Evolutionary conservation across 2,113 vertebrate genomes (phyloP).

Genomic region (Sphyrna mokarran): DNA sequence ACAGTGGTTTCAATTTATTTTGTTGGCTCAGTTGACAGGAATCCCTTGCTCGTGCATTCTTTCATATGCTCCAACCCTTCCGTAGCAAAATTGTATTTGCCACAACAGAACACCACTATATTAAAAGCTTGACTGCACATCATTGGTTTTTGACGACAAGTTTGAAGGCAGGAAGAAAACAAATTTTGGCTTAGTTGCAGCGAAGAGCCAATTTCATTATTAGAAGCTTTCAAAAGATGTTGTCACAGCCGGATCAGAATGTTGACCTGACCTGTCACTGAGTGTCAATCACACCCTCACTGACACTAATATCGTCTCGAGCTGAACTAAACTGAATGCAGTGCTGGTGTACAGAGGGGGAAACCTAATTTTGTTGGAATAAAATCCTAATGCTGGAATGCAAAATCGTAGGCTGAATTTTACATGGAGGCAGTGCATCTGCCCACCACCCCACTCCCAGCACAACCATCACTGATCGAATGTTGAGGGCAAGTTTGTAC

Average conservation of each 20-base stretch:
- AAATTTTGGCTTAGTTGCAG: not conserved
- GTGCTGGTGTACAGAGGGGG: not conserved
- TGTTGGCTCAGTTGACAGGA: not conserved
- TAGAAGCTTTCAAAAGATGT: not conserved
- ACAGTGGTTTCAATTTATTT: slow-evolving; percentile 29
- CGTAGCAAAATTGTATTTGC: not conserved
- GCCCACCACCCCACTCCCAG: no score
- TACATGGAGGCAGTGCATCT: no score
- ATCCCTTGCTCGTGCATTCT: not conserved
- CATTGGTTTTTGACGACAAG: not conserved
- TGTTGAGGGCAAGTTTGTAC: no score
- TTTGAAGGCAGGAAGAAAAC: not conserved
- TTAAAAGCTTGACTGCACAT: not conserved
- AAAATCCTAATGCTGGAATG: not conserved
- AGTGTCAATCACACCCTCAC: not conserved
- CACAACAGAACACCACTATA: not conserved
- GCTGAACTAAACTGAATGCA: not conserved
- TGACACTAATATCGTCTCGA: not conserved
- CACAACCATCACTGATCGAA: no score
- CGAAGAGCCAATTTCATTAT: not conserved
- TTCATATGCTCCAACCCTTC: not conserved
- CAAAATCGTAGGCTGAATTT: not conserved
- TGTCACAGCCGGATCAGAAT: not conserved
- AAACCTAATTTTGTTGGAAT: not conserved
- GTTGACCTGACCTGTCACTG: not conserved